These are phyloP conservation scores for Timandra comae DNA, from an alignment of 2,888 invertebrate genomes.

Conservation along the genomic window DNA sequence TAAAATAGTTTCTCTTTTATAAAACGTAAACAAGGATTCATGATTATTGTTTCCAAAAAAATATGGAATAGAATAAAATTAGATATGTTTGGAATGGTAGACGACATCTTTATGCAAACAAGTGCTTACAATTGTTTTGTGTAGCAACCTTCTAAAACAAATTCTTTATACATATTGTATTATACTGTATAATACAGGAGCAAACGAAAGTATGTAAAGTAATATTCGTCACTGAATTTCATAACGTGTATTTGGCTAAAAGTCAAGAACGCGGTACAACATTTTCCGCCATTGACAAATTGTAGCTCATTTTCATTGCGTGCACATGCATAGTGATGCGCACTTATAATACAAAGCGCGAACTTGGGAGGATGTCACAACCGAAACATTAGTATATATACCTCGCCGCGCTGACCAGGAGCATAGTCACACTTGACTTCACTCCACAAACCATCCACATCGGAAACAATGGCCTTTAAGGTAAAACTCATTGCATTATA, in stretches of 20 bases:
- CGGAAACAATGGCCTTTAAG: conserved; percentile 68
- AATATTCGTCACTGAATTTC: conserved; percentile 30
- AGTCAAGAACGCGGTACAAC: conserved; percentile 57
- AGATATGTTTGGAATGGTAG: no score
- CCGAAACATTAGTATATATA: conserved; percentile 55
- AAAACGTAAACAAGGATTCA: no score
- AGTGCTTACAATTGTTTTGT: no score
- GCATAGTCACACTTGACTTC: conserved; percentile 59
- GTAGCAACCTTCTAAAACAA: no score
- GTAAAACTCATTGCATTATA: conserved; percentile 30
- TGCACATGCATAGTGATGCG: conserved; percentile 64
- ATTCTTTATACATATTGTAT: no score
- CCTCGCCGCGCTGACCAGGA: conserved; percentile 43
- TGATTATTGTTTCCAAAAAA: no score
- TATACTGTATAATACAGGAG: no score
- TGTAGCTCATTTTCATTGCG: conserved; percentile 67
- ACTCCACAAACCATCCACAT: conserved; percentile 43
- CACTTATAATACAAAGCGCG: conserved; percentile 61
- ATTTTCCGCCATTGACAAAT: conserved; percentile 70
- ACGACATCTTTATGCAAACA: no score
- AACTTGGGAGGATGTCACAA: conserved; percentile 63
- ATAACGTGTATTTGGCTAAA: conserved; percentile 53
- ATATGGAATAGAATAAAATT: no score
- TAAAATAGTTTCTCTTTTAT: no score
- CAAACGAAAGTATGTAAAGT: no score